Base-by-base conservation (phyloP, 2,113 vertebrate species). In the Ceyx cyanopectus region DNA sequence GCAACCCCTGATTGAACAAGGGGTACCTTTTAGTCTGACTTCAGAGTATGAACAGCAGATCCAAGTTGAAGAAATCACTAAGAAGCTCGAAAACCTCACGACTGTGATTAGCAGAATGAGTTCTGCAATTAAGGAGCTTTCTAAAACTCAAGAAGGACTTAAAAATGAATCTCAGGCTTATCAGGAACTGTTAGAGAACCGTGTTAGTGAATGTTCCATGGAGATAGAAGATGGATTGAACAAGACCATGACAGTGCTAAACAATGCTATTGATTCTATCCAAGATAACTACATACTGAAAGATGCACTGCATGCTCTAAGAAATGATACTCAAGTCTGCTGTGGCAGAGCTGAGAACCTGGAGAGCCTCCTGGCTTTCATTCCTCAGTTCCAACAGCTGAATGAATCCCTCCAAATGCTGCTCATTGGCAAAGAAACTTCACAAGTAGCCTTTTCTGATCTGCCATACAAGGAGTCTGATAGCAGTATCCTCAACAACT, bases 171-270 rank as follows among this genome's bases (percentile, higher is more conserved):
- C 95, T 68, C 96, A 96, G 70, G 77, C 67, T 80, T 96, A 83
- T 19, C 81, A 87, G 26, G 89, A 96, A 6, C 34, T 88, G 37
- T 97, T 98, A 63, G 96, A 97, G 67, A 97, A 50, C 46, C 96
- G 27, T n/a, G 48, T 98, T 32, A 91, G 68, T 70, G 97, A 97
- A 54, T 97, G 96, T 45, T 95, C 94, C 43, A 63, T 96, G 70
- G 97, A 98, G 95, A 95, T 97, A 90, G 98, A 98, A 88, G 98
- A 98, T 12, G 97, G 97, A 30, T 89, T 98, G 75, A 98, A 98
- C 79, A 98, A 98, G 84, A 98, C 98, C 40, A 97, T 98, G 97
- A 94, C 66, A 24, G 78, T 98, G 73, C 72, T 98, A 66, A 98
- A 98, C 69, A 96, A 77, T 17, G 98, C 97, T 80, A 82, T 98